Base-by-base conservation (phyloP, 30 jellyfish, hydroid and myxozoan species). In the Haliclystus octoradiatus region DNA sequence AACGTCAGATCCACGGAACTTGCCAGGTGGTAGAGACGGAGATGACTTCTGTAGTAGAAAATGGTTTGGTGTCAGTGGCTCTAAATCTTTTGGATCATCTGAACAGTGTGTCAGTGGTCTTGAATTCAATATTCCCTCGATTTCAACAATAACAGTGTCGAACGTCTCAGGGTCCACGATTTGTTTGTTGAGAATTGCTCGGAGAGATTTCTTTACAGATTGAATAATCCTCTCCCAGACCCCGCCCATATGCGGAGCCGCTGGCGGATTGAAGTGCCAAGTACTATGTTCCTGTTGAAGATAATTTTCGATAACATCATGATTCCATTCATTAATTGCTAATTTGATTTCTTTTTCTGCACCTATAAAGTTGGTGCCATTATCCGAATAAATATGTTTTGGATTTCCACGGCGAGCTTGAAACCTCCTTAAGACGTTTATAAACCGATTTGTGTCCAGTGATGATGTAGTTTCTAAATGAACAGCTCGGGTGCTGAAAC, bases 21-120 rank as follows among this genome's bases (percentile, higher is more conserved):
- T 71, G 2, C 90, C 90, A 12, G 90, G 90, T 26, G 82, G 90
- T 31, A 77, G 60, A 34, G 63, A 31, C 30, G 65, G 61, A 23
- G 33, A 50, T 13, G 81, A 26, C 50, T 47, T 53, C 25, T 62
- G 31, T 12, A 57, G 61, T 73, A 75, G 31, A 72, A 65, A 35
- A 64, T 74, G 84, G 32, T 74, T 74, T 29, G 83, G 83, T 34
- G 68, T 32, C 34, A 53, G 83, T 26, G 76, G 70, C 25, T 74
- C 64, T 65, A 62, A 1, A 26, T 74, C 78, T 34, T 66, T 24
- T 25, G 80, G 80, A 51, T 75, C 80, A 24, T 77, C 82, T 32
- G 82, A 66, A n/a, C 52, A 74, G 34, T 50, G 51, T 23, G 75
- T 77, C 73, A 65, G 71, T 34, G 80, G 87, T 31, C 87, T 64